These are phyloP conservation scores for Drosophila arizonae DNA, from an alignment of 1,140 invertebrate genomes.

Conservation along the genomic window DNA sequence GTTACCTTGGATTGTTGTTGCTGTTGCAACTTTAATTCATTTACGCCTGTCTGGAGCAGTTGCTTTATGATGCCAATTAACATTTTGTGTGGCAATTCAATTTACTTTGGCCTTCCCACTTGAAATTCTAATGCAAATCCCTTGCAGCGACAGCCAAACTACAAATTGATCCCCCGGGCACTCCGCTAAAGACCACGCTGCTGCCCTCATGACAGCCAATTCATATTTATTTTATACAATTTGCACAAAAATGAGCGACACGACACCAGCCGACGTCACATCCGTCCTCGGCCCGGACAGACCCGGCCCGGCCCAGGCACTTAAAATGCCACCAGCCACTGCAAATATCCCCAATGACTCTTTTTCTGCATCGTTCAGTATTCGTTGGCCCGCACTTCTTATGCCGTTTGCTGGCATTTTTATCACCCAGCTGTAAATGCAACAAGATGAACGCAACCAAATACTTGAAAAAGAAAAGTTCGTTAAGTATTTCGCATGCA, in stretches of 20 bases:
- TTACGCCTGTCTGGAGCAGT: conserved; percentile 34
- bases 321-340: conserved; percentile 20
- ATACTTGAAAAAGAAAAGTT: neutral
- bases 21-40: conserved; percentile 63
- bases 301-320: conserved; percentile 1
- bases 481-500: neutral
- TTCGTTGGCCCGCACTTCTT: neutral
- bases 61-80: conserved; percentile 69
- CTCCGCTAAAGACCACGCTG: conserved; percentile 15
- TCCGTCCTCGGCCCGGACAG: too few species aligned
- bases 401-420: conserved; percentile 9
- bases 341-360: conserved; percentile 29
- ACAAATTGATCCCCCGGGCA: conserved; percentile 35
- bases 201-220: conserved; percentile 19
- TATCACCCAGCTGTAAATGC: conserved; percentile 10
- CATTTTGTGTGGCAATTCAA: conserved; percentile 61
- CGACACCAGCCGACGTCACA: neutral
- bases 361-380: conserved; percentile 16
- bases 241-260: conserved; percentile 19
- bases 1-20: conserved; percentile 14
- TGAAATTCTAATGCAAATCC: conserved; percentile 40
- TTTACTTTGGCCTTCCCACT: conserved; percentile 32
- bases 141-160: neutral
- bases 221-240: conserved; percentile 51
- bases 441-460: neutral